phyloP scores from a whole-genome alignment of 1,140 invertebrate species.

The Micrasema longulum region DNA sequence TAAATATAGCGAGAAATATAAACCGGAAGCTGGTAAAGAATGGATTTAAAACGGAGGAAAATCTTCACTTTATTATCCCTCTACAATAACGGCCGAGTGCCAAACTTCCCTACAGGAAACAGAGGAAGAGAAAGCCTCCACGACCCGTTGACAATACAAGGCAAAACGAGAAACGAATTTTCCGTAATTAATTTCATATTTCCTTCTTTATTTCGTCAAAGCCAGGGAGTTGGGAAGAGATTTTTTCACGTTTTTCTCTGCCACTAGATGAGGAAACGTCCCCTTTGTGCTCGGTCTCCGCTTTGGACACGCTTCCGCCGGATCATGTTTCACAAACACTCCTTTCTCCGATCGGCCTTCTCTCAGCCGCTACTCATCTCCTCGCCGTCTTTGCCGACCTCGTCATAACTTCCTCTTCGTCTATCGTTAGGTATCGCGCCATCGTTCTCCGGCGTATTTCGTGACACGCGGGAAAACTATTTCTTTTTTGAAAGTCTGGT shows the following conservation, averaged over 20 bases:
- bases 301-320: constrained; percentile 51
- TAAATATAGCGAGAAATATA: too few species aligned
- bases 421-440: constrained; percentile 3
- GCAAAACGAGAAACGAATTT: constrained; percentile 39
- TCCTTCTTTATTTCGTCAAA: constrained; percentile 31
- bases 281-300: constrained; percentile 51
- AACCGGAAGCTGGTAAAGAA: too few species aligned
- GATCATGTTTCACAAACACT: constrained; percentile 55
- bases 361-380: constrained; percentile 7
- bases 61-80: not conserved
- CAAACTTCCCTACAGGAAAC: not conserved
- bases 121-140: constrained; percentile 1
- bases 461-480: not conserved
- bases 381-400: not conserved
- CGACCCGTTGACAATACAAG: constrained; percentile 11
- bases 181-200: constrained; percentile 48
- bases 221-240: constrained; percentile 20
- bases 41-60: too few species aligned
- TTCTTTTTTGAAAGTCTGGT: constrained; percentile 5
- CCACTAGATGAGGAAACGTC: constrained; percentile 48
- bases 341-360: constrained; percentile 7
- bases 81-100: not conserved
- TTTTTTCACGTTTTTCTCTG: constrained; percentile 30
- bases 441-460: not conserved
- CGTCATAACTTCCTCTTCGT: not conserved